Percentiles rank a stretch among this genome's conserved stretches.
Conservation (phyloP, 2,113 vertebrate genomes). For the Enhydra lutris region DNA sequence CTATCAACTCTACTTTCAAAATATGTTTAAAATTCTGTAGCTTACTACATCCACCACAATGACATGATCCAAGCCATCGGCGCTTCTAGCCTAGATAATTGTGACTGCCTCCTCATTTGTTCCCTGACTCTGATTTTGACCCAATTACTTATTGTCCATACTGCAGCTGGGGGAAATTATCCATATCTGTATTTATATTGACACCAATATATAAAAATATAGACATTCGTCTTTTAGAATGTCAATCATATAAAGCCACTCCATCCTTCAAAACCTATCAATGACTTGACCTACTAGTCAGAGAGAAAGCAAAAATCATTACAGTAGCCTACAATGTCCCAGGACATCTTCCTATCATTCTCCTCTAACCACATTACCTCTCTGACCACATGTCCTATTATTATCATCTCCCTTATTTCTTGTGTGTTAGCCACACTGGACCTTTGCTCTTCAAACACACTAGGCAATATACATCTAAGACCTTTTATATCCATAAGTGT, state of each 20-base stretch:
- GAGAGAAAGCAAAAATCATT: not conserved
- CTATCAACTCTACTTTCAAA: not conserved
- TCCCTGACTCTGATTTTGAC: not conserved
- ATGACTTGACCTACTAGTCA: too few relatives aligned
- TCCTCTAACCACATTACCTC: not conserved
- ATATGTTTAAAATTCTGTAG: not conserved
- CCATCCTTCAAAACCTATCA: too few relatives aligned
- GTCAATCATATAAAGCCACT: too few relatives aligned
- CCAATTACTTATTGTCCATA: not conserved
- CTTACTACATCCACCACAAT: not conserved
- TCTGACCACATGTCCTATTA: not conserved
- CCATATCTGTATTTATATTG: not conserved
- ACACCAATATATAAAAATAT: not conserved
- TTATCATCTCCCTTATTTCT: too few relatives aligned
- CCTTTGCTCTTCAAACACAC: not conserved
- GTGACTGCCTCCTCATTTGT: not conserved
- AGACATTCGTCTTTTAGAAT: too few relatives aligned
- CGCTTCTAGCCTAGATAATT: not conserved
- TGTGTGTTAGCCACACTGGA: not conserved
- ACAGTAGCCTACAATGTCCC: not conserved
- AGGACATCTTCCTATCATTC: not conserved
- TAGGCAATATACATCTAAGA: too few relatives aligned
- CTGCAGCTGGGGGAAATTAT: not conserved
- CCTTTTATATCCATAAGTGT: accelerated
- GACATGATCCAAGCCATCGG: not conserved